These are phyloP conservation scores for Sakesphorus luctuosus DNA, from an alignment of 2,113 vertebrate genomes.

Conservation along the genomic window DNA sequence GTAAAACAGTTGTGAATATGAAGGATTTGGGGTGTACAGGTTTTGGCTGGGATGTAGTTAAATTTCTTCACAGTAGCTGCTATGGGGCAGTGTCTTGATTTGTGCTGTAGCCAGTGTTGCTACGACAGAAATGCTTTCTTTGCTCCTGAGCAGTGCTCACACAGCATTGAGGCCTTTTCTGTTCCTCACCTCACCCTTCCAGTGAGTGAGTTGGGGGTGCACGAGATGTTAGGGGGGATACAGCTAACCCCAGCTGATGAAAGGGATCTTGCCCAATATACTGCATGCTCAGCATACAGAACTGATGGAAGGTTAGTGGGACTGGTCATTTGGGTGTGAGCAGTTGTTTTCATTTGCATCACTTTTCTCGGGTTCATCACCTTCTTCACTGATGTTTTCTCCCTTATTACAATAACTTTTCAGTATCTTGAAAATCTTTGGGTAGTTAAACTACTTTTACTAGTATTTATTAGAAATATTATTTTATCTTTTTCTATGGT, in stretches of 20 bases:
- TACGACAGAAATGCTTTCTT: rapidly evolving
- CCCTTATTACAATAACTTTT: not conserved
- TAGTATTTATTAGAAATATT: not conserved
- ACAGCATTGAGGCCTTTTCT: not conserved
- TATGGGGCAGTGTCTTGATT: not conserved
- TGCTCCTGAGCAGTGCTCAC: not conserved
- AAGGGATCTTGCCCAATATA: not conserved
- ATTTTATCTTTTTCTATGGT: not conserved
- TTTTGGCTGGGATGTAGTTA: not conserved
- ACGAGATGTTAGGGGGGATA: not conserved
- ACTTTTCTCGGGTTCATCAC: not conserved
- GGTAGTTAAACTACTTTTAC: not conserved
- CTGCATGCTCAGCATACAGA: not conserved
- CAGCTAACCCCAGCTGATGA: not conserved
- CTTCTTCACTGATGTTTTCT: not conserved
- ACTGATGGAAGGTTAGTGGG: not conserved
- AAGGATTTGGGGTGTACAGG: not conserved
- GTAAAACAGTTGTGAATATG: not conserved
- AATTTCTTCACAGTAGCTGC: not conserved
- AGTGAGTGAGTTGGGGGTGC: not conserved
- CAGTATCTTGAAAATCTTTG: not conserved
- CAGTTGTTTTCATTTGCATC: not conserved
- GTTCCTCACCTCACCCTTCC: too few species aligned
- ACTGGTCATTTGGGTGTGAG: not conserved
- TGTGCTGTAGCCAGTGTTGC: not conserved